These are phyloP conservation scores for Protophormia terraenovae DNA, from an alignment of 2,888 invertebrate species.

Conservation along the genomic window DNA sequence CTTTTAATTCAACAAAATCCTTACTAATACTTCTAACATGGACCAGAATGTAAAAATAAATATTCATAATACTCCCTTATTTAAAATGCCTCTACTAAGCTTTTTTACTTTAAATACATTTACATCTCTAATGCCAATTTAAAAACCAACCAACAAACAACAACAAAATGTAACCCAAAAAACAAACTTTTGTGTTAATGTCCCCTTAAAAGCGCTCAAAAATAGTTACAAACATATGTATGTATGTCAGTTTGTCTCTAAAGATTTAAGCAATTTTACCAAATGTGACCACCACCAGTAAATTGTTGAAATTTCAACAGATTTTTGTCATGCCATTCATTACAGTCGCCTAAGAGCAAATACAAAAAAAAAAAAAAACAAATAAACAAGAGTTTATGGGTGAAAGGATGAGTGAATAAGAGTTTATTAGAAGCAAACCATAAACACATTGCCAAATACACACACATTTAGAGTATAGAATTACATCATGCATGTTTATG, in stretches of 20 bases:
- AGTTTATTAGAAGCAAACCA: too few species aligned
- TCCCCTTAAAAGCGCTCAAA: not conserved
- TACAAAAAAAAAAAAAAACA: not conserved
- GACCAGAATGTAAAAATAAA: too few species aligned
- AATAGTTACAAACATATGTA: not conserved
- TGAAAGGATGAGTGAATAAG: not conserved
- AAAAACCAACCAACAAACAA: too few species aligned
- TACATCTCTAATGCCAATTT: too few species aligned
- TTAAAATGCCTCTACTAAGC: too few species aligned
- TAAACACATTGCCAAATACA: too few species aligned
- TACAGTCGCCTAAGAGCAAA: not conserved
- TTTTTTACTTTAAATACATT: too few species aligned
- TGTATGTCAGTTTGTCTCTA: not conserved
- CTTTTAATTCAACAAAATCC: too few species aligned
- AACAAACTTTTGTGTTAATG: not conserved
- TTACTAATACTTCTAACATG: too few species aligned
- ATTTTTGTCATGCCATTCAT: slow-evolving; percentile 29
- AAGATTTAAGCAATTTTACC: slow-evolving; percentile 20
- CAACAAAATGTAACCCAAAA: not conserved
- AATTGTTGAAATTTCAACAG: slow-evolving; percentile 26
- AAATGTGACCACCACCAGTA: slow-evolving; percentile 24
- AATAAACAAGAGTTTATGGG: not conserved
- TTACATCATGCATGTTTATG: not conserved
- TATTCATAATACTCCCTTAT: too few species aligned
- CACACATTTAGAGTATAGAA: not conserved